These are phyloP conservation scores for Pseudonaja textilis DNA, from an alignment of 2,113 vertebrate genomes.

Conservation along the genomic window DNA sequence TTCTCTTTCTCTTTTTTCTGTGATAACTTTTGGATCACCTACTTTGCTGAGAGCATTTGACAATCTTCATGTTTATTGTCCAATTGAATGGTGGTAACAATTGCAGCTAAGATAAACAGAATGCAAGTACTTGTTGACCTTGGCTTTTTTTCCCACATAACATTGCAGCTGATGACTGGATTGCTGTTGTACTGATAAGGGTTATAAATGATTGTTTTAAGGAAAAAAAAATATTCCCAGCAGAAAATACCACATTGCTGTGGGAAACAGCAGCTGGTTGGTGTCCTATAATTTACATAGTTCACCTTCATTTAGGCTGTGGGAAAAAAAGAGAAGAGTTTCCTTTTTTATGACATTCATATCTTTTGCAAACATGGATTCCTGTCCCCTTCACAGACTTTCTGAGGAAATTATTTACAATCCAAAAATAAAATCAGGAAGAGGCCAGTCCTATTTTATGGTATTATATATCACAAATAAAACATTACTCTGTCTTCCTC, in stretches of 20 bases:
- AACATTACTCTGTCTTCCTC: conserved; percentile 61
- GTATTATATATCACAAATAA: conserved; percentile 47
- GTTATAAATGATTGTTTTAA: conserved; percentile 81
- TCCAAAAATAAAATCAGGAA: conserved; percentile 27
- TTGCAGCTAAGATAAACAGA: conserved; percentile 80
- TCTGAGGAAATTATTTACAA: conserved; percentile 41
- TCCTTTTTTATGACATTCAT: conserved; percentile 66
- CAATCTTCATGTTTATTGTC: conserved; percentile 82
- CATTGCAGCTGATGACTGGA: conserved; percentile 85
- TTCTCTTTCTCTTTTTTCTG: conserved; percentile 61
- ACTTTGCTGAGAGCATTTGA: conserved; percentile 76
- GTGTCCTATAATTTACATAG: conserved; percentile 68
- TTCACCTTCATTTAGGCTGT: conserved; percentile 74
- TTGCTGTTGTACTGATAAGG: conserved; percentile 83
- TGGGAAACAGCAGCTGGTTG: conserved; percentile 78
- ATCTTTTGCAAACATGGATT: conserved; percentile 58
- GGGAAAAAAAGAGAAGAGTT: conserved; percentile 70
- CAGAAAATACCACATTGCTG: conserved; percentile 75
- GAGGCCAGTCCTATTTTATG: conserved; percentile 54
- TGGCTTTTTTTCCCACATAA: conserved; percentile 75
- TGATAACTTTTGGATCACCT: conserved; percentile 78
- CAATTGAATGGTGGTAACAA: conserved; percentile 76
- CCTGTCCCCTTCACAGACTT: conserved; percentile 50
- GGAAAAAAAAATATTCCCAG: conserved; percentile 88
- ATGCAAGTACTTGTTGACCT: conserved; percentile 84